Evolutionary conservation across 2,888 invertebrate species (phyloP).

Genomic region (Stenurella melanura): DNA sequence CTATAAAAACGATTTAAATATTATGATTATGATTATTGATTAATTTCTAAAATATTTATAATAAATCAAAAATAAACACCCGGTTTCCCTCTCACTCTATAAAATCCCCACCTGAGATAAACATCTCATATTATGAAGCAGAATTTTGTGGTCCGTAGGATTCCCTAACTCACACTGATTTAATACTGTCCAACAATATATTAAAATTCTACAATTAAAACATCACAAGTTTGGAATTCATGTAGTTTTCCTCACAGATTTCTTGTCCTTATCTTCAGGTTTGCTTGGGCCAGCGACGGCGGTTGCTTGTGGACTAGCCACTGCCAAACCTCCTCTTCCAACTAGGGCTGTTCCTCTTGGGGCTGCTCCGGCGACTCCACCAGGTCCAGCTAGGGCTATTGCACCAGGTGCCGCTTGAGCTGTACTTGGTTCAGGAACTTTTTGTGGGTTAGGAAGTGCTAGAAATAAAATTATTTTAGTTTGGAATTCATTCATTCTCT

Average conservation of each 20-base stretch:
- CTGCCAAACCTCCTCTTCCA: constrained; percentile 73
- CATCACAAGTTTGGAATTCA: constrained; percentile 11
- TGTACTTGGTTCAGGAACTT: constrained; percentile 68
- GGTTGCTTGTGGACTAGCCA: constrained; percentile 75
- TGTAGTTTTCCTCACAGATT: constrained; percentile 40
- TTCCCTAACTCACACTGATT: not conserved
- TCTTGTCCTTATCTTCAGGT: constrained; percentile 50
- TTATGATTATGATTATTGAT: no score
- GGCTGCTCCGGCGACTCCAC: constrained; percentile 74
- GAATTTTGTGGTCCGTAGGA: not conserved
- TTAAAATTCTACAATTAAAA: constrained; percentile 11
- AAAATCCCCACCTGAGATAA: no score
- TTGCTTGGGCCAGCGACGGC: constrained; percentile 73
- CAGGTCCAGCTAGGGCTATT: constrained; percentile 74
- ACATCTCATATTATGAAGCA: not conserved
- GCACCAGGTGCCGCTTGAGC: constrained; percentile 75
- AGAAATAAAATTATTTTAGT: not conserved
- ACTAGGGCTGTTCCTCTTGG: constrained; percentile 74
- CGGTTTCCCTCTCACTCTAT: no score
- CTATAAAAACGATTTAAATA: no score
- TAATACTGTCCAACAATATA: not conserved
- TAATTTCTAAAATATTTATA: no score
- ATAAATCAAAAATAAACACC: no score
- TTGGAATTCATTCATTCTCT: not conserved
- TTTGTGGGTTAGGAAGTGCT: constrained; percentile 43